These are phyloP conservation scores for Ectropis crepuscularia DNA, from an alignment of 2,888 invertebrate species.

Conservation along the genomic window DNA sequence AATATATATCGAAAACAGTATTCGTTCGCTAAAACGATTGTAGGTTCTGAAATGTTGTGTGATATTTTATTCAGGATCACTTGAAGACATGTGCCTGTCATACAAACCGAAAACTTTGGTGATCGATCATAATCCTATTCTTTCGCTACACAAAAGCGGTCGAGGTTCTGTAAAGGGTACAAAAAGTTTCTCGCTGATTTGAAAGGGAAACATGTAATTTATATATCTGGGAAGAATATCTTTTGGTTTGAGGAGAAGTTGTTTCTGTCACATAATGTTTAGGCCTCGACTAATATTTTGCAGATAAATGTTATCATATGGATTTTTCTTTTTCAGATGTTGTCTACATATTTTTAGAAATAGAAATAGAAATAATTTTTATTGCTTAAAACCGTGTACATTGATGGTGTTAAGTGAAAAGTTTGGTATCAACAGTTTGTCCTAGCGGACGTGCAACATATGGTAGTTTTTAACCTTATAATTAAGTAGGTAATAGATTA, in stretches of 20 bases:
- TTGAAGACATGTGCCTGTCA: conserved; percentile 26
- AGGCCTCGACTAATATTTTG: too few species aligned
- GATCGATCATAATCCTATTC: conserved; percentile 31
- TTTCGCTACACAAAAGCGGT: conserved; percentile 24
- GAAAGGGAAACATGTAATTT: conserved; percentile 20
- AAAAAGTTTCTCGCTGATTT: conserved; percentile 27
- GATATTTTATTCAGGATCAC: conserved; percentile 22
- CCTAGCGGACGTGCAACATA: too few species aligned
- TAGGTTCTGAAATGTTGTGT: conserved; percentile 10
- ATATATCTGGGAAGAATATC: conserved; percentile 17
- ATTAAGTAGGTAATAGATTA: too few species aligned
- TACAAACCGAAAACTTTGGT: conserved; percentile 25
- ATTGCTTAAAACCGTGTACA: too few species aligned
- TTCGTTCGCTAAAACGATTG: conserved; percentile 4
- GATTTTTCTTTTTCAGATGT: too few species aligned
- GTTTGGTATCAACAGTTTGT: too few species aligned
- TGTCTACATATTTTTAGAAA: too few species aligned
- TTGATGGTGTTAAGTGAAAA: too few species aligned
- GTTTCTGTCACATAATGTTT: conserved; percentile 2
- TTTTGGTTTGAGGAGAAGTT: conserved; percentile 11
- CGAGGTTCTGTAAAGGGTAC: conserved; percentile 24
- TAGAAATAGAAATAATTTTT: too few species aligned
- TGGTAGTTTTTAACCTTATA: too few species aligned
- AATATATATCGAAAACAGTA: neutral
- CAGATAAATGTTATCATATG: too few species aligned